phyloP scores from a whole-genome alignment of 1,140 invertebrate species.

The Harpegnathos saltator region DNA sequence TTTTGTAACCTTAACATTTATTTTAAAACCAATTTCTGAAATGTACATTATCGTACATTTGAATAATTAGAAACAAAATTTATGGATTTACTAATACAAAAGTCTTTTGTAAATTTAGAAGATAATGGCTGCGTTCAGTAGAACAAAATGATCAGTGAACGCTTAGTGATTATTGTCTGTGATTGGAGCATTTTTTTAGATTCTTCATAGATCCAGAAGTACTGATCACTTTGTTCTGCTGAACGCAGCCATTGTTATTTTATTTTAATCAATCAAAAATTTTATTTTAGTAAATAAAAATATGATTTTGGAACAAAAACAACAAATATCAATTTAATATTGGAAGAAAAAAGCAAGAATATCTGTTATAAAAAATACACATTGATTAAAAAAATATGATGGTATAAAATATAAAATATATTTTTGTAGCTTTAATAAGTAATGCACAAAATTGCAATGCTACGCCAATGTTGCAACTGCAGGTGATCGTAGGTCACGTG shows the following conservation, averaged over 20 bases:
- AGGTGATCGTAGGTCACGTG: conserved; percentile 65
- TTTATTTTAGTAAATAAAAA: background rate
- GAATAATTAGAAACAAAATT: conserved; percentile 3
- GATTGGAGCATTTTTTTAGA: too few species aligned
- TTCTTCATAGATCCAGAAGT: too few species aligned
- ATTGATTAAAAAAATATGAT: background rate
- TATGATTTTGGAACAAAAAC: background rate
- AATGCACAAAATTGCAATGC: background rate
- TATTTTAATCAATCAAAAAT: background rate
- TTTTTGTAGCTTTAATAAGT: background rate
- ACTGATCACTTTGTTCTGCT: too few species aligned
- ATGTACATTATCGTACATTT: background rate
- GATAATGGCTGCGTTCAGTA: too few species aligned
- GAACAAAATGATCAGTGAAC: too few species aligned
- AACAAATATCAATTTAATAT: background rate
- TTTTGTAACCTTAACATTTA: background rate
- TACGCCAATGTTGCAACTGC: conserved; percentile 72
- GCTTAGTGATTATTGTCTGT: too few species aligned
- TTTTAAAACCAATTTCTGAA: background rate
- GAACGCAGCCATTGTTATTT: too few species aligned
- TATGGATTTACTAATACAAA: background rate
- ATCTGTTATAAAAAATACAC: conserved; percentile 2
- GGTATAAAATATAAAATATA: background rate
- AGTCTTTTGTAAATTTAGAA: background rate
- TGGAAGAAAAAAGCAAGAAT: background rate